Evolutionary conservation across 2,888 invertebrate genomes (phyloP), one percentile per base, ranked within the genome.

Genomic region (Tricholauxania praeusta): DNA sequence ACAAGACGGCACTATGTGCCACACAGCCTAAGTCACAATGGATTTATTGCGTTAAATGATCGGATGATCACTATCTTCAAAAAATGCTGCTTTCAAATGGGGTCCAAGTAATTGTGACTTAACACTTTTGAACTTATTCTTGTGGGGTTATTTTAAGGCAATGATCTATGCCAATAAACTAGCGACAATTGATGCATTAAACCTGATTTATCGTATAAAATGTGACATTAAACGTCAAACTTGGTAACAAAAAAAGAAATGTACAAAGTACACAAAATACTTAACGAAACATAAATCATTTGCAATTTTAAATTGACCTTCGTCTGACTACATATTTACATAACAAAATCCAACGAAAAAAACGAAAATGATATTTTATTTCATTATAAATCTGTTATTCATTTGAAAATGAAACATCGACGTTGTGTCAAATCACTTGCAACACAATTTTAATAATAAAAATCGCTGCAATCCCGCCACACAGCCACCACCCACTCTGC

Each of bases 401-500:
- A 69, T 69, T 60, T 60, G 52, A 49, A 32, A 51, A n/a, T 51
- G 55, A 55, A 53, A 51, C 51, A 39, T 32, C 17, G 48, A n/a
- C 32, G 51, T 52, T 51, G 49, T 57, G 67, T 67, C 67, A 67
- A 67, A 67, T 67, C 55, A 57, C 48, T 57, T 55, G 15, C n/a
- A 39, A 17, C 55, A 48, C 67, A 57, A 28, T 65, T 65, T 49
- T 22, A 65, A 57, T 47, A 48, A 67, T 55, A 48, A 39, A 19
- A 12, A 17, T 39, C 39, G 39, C 39, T 39, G 28, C 28, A 28
- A 28, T 28, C 39, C 10, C 51, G 47, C n/a, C 17, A n/a, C 22
- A 8, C 59, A 53, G 32, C 51, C 19, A 22, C 28, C 32, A 22
- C 28, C 32, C 62, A 19, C 62, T 17, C 19, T 12, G 51, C 69